Evolutionary conservation across 2,113 vertebrate genomes (phyloP).

Genomic region (Callipepla californica): DNA sequence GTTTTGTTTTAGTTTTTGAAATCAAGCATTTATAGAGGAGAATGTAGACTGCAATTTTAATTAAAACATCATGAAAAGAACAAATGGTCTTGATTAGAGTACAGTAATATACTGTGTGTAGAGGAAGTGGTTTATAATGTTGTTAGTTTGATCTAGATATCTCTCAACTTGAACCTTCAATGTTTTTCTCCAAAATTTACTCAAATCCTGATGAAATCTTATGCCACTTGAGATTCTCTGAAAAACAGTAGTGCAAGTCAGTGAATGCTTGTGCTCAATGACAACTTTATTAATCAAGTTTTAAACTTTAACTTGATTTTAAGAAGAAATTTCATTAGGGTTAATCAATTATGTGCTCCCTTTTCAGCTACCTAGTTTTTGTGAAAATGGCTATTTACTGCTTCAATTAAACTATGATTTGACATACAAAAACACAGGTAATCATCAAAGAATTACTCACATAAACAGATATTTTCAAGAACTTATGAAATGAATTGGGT

Average conservation of each 20-base stretch:
- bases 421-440: neutral
- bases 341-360: neutral
- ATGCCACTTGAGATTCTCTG: neutral
- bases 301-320: neutral
- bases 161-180: neutral
- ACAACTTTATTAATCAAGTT: too few relatives aligned
- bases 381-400: neutral
- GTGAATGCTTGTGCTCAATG: neutral
- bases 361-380: neutral
- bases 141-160: neutral
- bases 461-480: neutral
- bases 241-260: neutral
- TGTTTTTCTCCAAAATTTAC: neutral
- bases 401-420: neutral
- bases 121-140: neutral
- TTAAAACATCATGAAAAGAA: neutral
- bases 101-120: neutral
- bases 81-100: neutral
- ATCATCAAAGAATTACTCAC: neutral
- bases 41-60: conserved; percentile 1
- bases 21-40: neutral
- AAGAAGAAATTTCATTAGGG: neutral
- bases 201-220: neutral
- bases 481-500: neutral
- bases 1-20: neutral